Evolutionary conservation across 2,888 invertebrate genomes (phyloP), one percentile per base, ranked within the genome.

Genomic region (Calliscelio sp.): DNA sequence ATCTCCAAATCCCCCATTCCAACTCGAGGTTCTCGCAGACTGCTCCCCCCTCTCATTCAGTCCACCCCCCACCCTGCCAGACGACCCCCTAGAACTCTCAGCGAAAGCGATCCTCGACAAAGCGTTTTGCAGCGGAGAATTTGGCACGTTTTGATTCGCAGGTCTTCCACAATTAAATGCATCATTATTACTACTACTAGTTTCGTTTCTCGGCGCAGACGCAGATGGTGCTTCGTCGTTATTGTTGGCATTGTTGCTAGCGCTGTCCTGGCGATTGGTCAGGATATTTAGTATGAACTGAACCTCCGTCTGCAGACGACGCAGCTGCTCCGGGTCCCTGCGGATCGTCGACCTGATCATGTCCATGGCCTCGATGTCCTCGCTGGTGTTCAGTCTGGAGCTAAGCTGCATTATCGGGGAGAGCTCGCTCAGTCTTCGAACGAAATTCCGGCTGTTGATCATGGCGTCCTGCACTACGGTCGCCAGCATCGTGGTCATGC

Each of bases 161-260:
- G n/a, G n/a, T n/a, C n/a, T n/a, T n/a, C n/a, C n/a, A n/a, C n/a
- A n/a, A n/a, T n/a, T n/a, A n/a, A n/a, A n/a, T n/a, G n/a, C n/a
- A n/a, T n/a, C n/a, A n/a, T n/a, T n/a, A n/a, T n/a, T n/a, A n/a
- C n/a, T n/a, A n/a, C n/a, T n/a, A n/a, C n/a, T n/a, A n/a, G n/a
- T n/a, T n/a, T n/a, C n/a, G n/a, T n/a, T n/a, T n/a, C 65, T 68
- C 1, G 46, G 18, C 68, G 74, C 73, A 1, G 55, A 35, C 7
- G 28, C 18, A 16, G 55, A 32, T 28, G 55, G 22, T 16, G 28
- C 14, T 16, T 55, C 49, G 8, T 22, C 10, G 49, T 49, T 49
- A n/a, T 8, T 49, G n/a, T n/a, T n/a, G n/a, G n/a, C n/a, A n/a
- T n/a, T n/a, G n/a, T n/a, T n/a, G n/a, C n/a, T n/a, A n/a, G n/a